Conservation (phyloP, 2,888 invertebrate genomes). For the Drosophila ustulata region DNA sequence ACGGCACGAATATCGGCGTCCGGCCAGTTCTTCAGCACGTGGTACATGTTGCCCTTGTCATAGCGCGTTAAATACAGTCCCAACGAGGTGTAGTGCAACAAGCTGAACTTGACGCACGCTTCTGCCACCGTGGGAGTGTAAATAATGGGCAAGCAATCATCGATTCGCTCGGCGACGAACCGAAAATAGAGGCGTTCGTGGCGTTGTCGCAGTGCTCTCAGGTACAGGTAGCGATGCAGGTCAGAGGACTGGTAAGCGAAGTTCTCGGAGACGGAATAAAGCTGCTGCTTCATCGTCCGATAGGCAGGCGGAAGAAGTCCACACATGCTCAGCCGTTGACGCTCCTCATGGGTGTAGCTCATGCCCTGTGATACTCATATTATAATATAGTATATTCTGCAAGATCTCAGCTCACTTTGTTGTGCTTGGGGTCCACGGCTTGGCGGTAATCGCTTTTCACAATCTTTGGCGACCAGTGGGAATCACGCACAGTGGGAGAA, state of each 20-base stretch:
- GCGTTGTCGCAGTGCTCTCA: constrained; percentile 91
- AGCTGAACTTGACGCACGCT: constrained; percentile 96
- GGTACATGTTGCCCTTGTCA: constrained; percentile 50
- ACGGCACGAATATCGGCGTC: constrained; percentile 40
- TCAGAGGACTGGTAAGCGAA: constrained; percentile 92
- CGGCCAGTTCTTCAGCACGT: constrained; percentile 69
- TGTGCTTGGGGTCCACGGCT: constrained; percentile 36
- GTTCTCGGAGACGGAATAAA: constrained; percentile 91
- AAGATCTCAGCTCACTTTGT: constrained; percentile 53
- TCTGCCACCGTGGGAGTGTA: constrained; percentile 98
- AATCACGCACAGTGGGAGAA: no score
- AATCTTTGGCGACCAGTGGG: constrained; percentile 11
- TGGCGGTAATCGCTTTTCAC: constrained; percentile 80
- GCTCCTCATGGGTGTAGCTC: constrained; percentile 89
- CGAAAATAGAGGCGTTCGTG: constrained; percentile 97
- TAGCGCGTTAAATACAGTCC: constrained; percentile 89
- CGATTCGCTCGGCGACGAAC: constrained; percentile 91
- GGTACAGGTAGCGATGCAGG: constrained; percentile 95
- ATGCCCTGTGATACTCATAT: constrained; percentile 43
- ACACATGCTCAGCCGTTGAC: constrained; percentile 96
- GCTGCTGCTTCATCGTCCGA: constrained; percentile 93
- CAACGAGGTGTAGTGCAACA: not conserved
- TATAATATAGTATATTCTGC: no score
- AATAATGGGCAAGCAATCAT: constrained; percentile 94
- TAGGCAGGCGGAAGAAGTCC: constrained; percentile 96